Conservation (phyloP, 2,888 invertebrate genomes). For the Bruchidius siliquastri region DNA sequence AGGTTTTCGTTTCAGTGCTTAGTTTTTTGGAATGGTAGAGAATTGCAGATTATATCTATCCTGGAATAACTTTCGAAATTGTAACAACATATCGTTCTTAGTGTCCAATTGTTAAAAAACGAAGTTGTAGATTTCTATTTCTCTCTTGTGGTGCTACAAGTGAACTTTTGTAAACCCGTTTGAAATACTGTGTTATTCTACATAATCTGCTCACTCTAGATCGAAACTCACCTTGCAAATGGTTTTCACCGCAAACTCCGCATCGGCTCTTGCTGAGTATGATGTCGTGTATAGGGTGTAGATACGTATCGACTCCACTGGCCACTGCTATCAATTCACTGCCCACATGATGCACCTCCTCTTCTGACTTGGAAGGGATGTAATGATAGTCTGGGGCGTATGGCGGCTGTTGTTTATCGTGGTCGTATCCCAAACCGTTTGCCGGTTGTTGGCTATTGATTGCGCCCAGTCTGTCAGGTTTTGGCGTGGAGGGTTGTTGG, state of each 20-base stretch:
- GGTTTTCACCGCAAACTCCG: not conserved
- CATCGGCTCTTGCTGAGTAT: slow-evolving; percentile 16
- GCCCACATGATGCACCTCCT: not conserved
- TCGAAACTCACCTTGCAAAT: not conserved
- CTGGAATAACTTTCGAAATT: too few species aligned
- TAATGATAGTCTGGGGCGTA: slow-evolving; percentile 7
- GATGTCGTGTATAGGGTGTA: slow-evolving; percentile 35
- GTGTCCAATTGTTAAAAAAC: too few species aligned
- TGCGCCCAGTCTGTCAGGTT: slow-evolving; percentile 14
- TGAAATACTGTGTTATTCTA: too few species aligned
- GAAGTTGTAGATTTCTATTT: too few species aligned
- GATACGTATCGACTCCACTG: slow-evolving; percentile 29
- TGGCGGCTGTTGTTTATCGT: slow-evolving; percentile 7
- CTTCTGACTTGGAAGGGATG: slow-evolving; percentile 1
- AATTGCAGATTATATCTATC: too few species aligned
- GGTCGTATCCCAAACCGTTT: not conserved
- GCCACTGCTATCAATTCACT: slow-evolving; percentile 30
- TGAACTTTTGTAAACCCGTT: too few species aligned
- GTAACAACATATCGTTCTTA: too few species aligned
- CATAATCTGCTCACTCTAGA: too few species aligned
- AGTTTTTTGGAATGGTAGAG: too few species aligned
- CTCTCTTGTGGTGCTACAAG: too few species aligned
- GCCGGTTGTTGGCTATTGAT: not conserved
- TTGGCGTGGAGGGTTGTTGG: slow-evolving; percentile 2
- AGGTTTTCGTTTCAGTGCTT: too few species aligned